phyloP scores from a whole-genome alignment of 2,113 vertebrate species.

The Alexandromys fortis region DNA sequence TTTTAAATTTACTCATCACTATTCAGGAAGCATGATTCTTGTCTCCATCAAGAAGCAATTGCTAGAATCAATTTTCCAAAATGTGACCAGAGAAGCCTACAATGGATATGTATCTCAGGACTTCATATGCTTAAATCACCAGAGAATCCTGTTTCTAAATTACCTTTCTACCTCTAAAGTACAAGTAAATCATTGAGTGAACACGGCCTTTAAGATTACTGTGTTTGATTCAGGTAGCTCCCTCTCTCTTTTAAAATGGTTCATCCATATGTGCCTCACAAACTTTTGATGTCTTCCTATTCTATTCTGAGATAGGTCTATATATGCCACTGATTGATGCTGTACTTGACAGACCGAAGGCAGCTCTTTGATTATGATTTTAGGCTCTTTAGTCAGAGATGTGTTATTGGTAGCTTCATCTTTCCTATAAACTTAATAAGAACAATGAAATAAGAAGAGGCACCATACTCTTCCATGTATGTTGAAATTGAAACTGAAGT shows the following conservation, averaged over 20 bases:
- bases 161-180: slow-evolving; percentile 51
- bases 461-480: neutral
- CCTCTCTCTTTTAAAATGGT: slow-evolving; percentile 36
- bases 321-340: neutral
- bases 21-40: slow-evolving; percentile 73
- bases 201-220: slow-evolving; percentile 53
- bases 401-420: neutral
- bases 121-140: slow-evolving; percentile 60
- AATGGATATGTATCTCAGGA: slow-evolving; percentile 58
- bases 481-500: neutral
- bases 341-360: neutral
- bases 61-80: slow-evolving; percentile 69
- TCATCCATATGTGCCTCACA: slow-evolving; percentile 25
- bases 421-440: slow-evolving; percentile 9
- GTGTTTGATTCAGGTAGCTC: slow-evolving; percentile 34
- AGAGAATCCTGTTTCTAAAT: slow-evolving; percentile 54
- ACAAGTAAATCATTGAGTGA: slow-evolving; percentile 50
- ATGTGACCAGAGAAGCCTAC: neutral
- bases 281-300: neutral
- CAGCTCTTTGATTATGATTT: slow-evolving; percentile 54
- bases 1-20: slow-evolving; percentile 73
- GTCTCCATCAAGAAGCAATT: slow-evolving; percentile 73
- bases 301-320: neutral
- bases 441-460: neutral
- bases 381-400: slow-evolving; percentile 17